A percentile compares a stretch with the other conserved stretches of the same genome.
Conservation (phyloP, 2,113 vertebrate genomes). For the Serinus canaria region DNA sequence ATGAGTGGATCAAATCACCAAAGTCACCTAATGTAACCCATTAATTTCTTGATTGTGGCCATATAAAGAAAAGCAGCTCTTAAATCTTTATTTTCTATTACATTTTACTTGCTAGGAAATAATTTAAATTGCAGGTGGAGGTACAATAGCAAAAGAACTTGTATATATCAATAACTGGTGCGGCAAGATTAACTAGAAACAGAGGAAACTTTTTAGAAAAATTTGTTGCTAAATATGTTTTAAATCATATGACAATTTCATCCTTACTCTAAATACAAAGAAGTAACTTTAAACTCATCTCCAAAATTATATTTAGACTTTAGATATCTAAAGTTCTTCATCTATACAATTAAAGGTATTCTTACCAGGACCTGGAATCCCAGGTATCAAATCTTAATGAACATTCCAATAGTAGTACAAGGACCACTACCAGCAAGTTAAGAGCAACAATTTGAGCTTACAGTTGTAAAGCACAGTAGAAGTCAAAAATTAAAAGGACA, state of each 20-base stretch:
- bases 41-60: not conserved
- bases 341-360: not conserved
- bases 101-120: not conserved
- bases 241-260: not conserved
- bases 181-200: not conserved
- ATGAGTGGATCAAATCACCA: not conserved
- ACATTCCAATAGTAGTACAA: not conserved
- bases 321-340: not conserved
- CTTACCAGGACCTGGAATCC: not conserved
- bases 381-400: not conserved
- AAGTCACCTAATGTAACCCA: accelerated
- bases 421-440: not conserved
- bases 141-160: not conserved
- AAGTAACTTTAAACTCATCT: not conserved
- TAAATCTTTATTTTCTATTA: not conserved
- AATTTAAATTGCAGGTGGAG: not conserved
- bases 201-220: not conserved
- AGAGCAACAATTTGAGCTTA: not conserved
- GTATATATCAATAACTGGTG: not conserved
- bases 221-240: not conserved
- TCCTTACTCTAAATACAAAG: not conserved
- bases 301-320: not conserved
- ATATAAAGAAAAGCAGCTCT: not conserved
- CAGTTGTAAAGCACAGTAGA: not conserved
- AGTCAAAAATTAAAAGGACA: not conserved